Conservation (phyloP, 2,797 vertebrate species). For the Spea hammondii region DNA sequence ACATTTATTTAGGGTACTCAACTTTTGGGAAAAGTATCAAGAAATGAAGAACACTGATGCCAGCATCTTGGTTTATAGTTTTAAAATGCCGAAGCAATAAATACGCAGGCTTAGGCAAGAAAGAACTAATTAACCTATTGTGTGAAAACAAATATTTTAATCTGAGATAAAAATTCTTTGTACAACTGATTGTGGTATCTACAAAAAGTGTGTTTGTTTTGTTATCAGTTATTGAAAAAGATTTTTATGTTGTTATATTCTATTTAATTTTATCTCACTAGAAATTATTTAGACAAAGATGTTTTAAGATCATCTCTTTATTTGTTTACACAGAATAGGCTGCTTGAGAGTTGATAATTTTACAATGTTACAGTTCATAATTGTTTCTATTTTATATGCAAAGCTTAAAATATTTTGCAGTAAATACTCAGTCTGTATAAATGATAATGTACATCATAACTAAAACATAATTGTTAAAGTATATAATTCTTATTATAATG, state of each 20-base stretch:
- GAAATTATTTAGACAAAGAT: neutral
- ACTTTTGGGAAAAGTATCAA: too few species aligned
- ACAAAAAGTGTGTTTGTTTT: neutral
- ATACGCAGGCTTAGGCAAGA: neutral
- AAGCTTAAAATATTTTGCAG: too few species aligned
- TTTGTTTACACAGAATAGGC: neutral
- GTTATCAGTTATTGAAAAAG: neutral
- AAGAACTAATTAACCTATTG: neutral
- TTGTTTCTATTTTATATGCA: too few species aligned
- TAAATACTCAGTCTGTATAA: neutral
- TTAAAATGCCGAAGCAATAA: neutral
- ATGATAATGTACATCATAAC: neutral
- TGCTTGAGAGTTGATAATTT: neutral
- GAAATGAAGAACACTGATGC: neutral
- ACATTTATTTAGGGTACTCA: too few species aligned
- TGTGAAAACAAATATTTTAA: conserved; percentile 80
- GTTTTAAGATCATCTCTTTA: neutral
- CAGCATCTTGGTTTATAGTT: neutral
- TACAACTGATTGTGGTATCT: neutral
- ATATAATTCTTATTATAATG: too few species aligned
- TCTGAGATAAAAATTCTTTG: conserved; percentile 66
- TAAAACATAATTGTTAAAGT: neutral
- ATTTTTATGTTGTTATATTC: neutral
- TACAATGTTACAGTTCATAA: too few species aligned
- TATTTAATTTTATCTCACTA: neutral